Evolutionary conservation across 1,140 invertebrate species (phyloP), one percentile per base, ranked within the genome.

Genomic region (Drosophila watanabei): DNA sequence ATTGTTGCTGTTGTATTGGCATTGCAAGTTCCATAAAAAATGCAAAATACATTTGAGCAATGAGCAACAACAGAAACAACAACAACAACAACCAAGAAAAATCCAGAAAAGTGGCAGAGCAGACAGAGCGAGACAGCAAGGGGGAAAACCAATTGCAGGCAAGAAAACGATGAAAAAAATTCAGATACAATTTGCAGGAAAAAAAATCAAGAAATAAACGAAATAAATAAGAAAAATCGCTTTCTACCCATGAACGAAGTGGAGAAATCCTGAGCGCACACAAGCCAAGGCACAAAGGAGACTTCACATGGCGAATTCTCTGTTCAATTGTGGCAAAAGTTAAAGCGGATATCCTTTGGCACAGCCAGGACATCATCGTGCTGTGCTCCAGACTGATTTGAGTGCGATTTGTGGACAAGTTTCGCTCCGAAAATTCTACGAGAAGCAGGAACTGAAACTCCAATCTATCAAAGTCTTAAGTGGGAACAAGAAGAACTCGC

Each of bases 11-110:
- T 75, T 78, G 46, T 63, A 85, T 73, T 79, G 80, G 61, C 75
- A 68, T 48, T 85, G 82, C 78, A 78, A 79, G 63, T 58, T 62
- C 63, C 64, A 87, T 87, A 88, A 80, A 87, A 87, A 88, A 89
- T 79, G 64, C 81, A 81, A 83, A 86, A 83, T 73, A 86, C 78
- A 82, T 60, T 73, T 71, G 56, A 78, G 82, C 70, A 83, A 75
- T 70, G 66, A 75, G 58, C 69, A 75, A 73, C 56, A 79, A 82
- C 41, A 71, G 39, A 30, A 30, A 60, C 14, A 63, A 35, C 32
- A 62, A 58, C 7, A 20, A 32, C 11, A 57, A 71, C 37, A 49
- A 73, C n/a, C 37, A 49, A 73, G 11, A n/a, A 45, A 39, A 16
- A 71, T 54, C 48, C 52, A 58, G 57, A 63, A 78, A 79, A 81